Evolutionary conservation across 2,113 vertebrate species (phyloP), one percentile per base, ranked within the genome.

Genomic region (Cyprinus carpio): DNA sequence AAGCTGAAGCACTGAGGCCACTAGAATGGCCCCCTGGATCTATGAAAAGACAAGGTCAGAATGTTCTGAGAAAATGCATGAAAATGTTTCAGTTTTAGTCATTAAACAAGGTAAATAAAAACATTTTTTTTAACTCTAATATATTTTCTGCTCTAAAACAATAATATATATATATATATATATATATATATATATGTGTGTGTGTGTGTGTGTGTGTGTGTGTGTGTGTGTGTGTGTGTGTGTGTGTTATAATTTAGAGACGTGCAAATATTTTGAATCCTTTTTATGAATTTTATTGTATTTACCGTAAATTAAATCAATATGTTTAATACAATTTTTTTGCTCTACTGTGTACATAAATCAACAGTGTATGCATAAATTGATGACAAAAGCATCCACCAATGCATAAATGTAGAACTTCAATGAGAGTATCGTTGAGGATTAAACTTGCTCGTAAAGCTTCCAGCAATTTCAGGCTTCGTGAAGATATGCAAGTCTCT

Each of bases 11-110:
- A 93, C 76, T 18, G 94, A 95, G 0, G 94, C 89, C 75, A 95
- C 91, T 62, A 95, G 86, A 84, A 96, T 94, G 18, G 95, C 94
- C 64, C 95, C 94, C 86, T 95, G 94, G 87, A 95, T 94, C 95
- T 95, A 91, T 25, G 12, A 86, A 81, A 74, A n/a, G 31, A 86
- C 75, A 40, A 37, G 16, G 15, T 67, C 2, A 7, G 27, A 67
- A 67, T 18, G 15, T 67, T 67, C 64, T 1, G 64, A 67, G 64
- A 31, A 67, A 67, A 67, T 29, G 12, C 5, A 62, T 64, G 4
- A 29, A 29, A 29, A 13, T 15, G 7, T 2, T 6, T 9, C 8
- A 20, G 16, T 34, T 69, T 31, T 67, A 34, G 31, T 65, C 2
- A 65, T 31, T 6, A 31, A 34, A 69, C 29, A 69, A 69, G 29